phyloP scores from a whole-genome alignment of 2,888 invertebrate species.

The Holacanthella duospinosa region DNA sequence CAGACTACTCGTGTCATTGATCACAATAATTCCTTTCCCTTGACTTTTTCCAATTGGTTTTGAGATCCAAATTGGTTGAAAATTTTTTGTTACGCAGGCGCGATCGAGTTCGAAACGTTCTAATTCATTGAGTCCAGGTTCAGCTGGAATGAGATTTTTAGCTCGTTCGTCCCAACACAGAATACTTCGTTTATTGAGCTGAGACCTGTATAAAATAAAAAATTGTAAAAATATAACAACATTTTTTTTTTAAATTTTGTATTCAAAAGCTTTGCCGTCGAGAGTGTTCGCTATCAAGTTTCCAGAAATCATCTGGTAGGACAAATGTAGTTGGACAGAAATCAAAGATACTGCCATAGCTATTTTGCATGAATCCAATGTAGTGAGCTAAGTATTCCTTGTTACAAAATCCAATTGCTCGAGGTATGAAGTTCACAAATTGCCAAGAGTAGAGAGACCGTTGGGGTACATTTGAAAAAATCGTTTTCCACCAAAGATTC shows the following conservation, averaged over 20 bases:
- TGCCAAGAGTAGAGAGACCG: slow-evolving; percentile 60
- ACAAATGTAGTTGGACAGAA: slow-evolving; percentile 52
- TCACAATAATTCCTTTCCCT: slow-evolving; percentile 68
- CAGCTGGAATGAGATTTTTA: slow-evolving; percentile 7
- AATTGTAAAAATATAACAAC: no score
- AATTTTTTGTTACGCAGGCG: background rate
- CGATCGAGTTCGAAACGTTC: background rate
- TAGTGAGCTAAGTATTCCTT: slow-evolving; percentile 62
- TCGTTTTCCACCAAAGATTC: slow-evolving; percentile 77
- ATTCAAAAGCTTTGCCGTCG: slow-evolving; percentile 8
- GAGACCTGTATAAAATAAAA: background rate
- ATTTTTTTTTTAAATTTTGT: no score
- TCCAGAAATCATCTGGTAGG: slow-evolving; percentile 22
- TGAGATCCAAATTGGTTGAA: slow-evolving; percentile 57
- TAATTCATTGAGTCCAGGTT: background rate
- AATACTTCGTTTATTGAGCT: background rate
- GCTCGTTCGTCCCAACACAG: background rate
- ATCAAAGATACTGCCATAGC: slow-evolving; percentile 69
- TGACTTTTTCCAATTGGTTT: slow-evolving; percentile 78
- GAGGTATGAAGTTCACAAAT: slow-evolving; percentile 71
- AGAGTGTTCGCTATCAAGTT: slow-evolving; percentile 19
- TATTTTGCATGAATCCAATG: slow-evolving; percentile 64
- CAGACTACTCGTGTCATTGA: slow-evolving; percentile 61
- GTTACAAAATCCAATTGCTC: slow-evolving; percentile 69
- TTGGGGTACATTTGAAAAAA: slow-evolving; percentile 58